These are phyloP conservation scores for Adelognathus sp. DNA, from an alignment of 2,888 invertebrate species.

Conservation along the genomic window DNA sequence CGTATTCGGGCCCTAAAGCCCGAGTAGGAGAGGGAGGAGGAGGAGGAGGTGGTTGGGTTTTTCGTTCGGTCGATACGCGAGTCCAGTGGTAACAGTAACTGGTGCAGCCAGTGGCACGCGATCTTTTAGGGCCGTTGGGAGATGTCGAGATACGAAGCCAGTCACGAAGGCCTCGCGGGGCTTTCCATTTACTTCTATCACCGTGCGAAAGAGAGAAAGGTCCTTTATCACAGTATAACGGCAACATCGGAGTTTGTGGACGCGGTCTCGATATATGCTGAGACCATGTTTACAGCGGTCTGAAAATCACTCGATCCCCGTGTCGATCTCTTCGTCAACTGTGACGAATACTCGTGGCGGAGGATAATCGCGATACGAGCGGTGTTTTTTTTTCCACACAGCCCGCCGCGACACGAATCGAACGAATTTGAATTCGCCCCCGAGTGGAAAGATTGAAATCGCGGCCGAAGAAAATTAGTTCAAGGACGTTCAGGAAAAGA, in stretches of 20 bases:
- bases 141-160: constrained; percentile 77
- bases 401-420: constrained; percentile 9
- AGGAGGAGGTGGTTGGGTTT: constrained; percentile 36
- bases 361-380: constrained; percentile 2
- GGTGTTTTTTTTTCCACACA: constrained; percentile 4
- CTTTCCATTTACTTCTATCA: constrained; percentile 58
- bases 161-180: constrained; percentile 74
- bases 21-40: constrained; percentile 37
- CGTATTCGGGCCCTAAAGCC: constrained; percentile 48
- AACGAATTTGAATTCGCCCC: constrained; percentile 14
- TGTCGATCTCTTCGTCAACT: constrained; percentile 13
- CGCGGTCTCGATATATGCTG: constrained; percentile 11
- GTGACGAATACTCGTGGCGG: background rate
- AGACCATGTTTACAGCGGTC: background rate
- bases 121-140: constrained; percentile 75
- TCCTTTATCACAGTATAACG: constrained; percentile 1
- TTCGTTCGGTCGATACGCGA: constrained; percentile 72
- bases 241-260: constrained; percentile 10
- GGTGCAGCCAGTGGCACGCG: constrained; percentile 76
- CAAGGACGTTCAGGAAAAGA: constrained; percentile 20
- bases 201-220: constrained; percentile 8
- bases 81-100: constrained; percentile 74
- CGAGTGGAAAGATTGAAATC: constrained; percentile 10
- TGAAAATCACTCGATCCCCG: constrained; percentile 16
- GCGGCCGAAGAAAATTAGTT: constrained; percentile 33